Base-by-base conservation (phyloP, 2,797 vertebrate species). In the Clamator glandarius region DNA sequence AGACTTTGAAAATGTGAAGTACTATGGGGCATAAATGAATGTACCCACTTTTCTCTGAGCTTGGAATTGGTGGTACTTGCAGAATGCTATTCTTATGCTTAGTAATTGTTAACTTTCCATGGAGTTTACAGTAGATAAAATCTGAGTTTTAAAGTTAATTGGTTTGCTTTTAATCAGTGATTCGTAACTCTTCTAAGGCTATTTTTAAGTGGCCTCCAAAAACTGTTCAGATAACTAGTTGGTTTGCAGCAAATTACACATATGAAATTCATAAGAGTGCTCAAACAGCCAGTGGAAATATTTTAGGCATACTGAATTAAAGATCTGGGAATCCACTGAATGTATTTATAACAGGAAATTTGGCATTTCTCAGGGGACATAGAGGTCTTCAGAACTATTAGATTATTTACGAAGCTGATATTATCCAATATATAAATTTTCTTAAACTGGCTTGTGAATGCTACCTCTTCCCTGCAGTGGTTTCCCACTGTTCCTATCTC, bases 371-470 rank as follows among this genome's bases (percentile, higher is more conserved):
- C 51, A 55, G 68, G 46, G 58, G 26, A 75, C 44, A 11, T 42
- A 12, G 23, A 58, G 57, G 23, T 69, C 87, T 76, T 89, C 79
- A 91, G 69, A 89, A 74, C 76, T 58, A 66, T 52, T 17, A 26
- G 19, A 50, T 93, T 91, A 67, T 87, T 94, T 95, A 59, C 84
- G 69, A 81, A 84, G 48, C 15, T 61, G 70, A 36, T 82, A 66
- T 39, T 55, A 11, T 15, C 15, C 24, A 61, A 75, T 89, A 90
- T 75, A 64, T 77, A 67, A 82, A 31, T 84, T 94, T 93, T 89
- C 57, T 69, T 36, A 57, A 48, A 19, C 52, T 58, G 29, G 68
- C 35, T 74, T 84, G 54, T 20, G 61, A 92, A n/a, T 8, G 29
- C 82, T 91, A 17, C 9, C 6, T 78, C 67, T 87, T 92, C 46